phyloP scores from a whole-genome alignment of 1,140 invertebrate genomes.

The Acromyrmex heyeri region DNA sequence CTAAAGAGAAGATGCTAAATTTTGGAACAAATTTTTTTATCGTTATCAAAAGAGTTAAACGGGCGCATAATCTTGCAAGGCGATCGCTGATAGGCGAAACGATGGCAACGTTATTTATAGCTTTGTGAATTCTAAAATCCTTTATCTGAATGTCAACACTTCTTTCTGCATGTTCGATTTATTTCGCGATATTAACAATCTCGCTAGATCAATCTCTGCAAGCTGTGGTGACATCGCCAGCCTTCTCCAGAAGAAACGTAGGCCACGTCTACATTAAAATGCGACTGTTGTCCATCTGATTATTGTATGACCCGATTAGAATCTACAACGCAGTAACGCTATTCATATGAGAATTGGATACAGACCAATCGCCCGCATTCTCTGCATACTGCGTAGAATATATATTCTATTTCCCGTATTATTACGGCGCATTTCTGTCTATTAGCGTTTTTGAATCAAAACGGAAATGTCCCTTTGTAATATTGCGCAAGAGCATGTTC shows the following conservation, averaged over 20 bases:
- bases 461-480: not conserved
- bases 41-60: not conserved
- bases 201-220: not conserved
- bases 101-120: not conserved
- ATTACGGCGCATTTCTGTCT: not conserved
- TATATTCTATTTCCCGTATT: not conserved
- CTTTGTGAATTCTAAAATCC: not conserved
- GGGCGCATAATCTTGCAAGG: not conserved
- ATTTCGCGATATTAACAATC: not conserved
- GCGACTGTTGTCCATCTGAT: constrained; percentile 68
- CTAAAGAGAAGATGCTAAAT: not conserved
- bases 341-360: constrained; percentile 57
- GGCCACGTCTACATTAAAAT: constrained; percentile 14
- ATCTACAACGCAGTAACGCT: constrained; percentile 59
- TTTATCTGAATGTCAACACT: not conserved
- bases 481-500: constrained; percentile 27
- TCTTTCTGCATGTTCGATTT: not conserved
- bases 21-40: not conserved
- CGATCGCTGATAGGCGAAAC: not conserved
- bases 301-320: constrained; percentile 69
- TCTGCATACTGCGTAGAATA: constrained; percentile 24
- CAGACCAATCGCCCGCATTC: constrained; percentile 32
- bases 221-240: constrained; percentile 19
- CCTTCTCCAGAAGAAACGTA: not conserved
- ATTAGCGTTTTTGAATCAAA: not conserved